phyloP scores from a whole-genome alignment of 2,113 vertebrate genomes.

The Hippopotamus amphibius region DNA sequence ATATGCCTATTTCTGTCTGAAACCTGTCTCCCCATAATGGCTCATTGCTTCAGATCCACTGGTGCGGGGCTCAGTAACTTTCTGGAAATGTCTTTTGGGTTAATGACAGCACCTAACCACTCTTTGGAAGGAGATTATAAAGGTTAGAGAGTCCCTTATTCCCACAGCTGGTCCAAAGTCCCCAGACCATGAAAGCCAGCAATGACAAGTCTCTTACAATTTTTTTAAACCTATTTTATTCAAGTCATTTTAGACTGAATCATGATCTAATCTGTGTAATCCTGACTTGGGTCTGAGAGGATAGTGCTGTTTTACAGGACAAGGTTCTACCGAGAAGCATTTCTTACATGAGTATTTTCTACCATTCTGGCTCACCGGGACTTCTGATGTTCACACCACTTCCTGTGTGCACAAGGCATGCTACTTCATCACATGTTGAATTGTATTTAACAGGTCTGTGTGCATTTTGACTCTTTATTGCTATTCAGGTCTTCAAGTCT shows the following conservation, averaged over 20 bases:
- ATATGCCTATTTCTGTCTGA: conserved; percentile 26
- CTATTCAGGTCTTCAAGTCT: not conserved
- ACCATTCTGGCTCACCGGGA: not conserved
- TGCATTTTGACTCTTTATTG: not conserved
- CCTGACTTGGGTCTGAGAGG: conserved; percentile 35
- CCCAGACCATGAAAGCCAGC: conserved; percentile 61
- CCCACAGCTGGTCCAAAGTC: conserved; percentile 35
- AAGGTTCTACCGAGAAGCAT: not conserved
- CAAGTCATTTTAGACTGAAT: conserved; percentile 62
- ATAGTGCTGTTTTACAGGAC: conserved; percentile 35
- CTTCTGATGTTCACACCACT: not conserved
- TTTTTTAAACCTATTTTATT: conserved; percentile 58
- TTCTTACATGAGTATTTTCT: not conserved
- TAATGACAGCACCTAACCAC: not conserved
- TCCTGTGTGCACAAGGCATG: not conserved
- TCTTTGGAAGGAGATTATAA: not conserved
- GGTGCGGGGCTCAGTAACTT: conserved; percentile 13
- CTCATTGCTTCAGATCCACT: not conserved
- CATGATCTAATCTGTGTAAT: conserved; percentile 66
- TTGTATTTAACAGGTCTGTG: not conserved
- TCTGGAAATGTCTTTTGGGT: conserved; percentile 37
- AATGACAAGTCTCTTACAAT: conserved; percentile 68
- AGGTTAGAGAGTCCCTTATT: conserved; percentile 62
- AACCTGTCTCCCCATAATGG: not conserved
- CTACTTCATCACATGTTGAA: not conserved